Evolutionary conservation across 2,888 invertebrate genomes (phyloP).

Genomic region (Leptinotarsa haldemani): DNA sequence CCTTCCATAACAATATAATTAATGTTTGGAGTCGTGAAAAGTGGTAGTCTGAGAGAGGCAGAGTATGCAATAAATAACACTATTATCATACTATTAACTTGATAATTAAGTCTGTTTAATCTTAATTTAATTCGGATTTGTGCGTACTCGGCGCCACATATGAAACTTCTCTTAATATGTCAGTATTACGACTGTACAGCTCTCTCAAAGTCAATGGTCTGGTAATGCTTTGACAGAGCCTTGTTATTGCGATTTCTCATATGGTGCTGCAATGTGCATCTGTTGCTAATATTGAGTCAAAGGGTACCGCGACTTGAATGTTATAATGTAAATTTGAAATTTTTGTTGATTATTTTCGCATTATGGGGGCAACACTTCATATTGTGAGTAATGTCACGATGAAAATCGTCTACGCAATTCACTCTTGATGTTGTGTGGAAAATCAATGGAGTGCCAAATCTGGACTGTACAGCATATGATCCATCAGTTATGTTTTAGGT

Average conservation of each 20-base stretch:
- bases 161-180: constrained; percentile 57
- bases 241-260: constrained; percentile 30
- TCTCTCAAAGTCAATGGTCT: constrained; percentile 57
- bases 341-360: background rate
- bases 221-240: constrained; percentile 51
- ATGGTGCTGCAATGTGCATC: constrained; percentile 8
- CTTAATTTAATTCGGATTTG: constrained; percentile 58
- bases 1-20: constrained; percentile 22
- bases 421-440: background rate
- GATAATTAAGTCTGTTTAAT: constrained; percentile 57
- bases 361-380: background rate
- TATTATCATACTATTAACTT: constrained; percentile 56
- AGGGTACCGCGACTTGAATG: background rate
- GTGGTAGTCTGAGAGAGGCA: constrained; percentile 31
- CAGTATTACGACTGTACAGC: constrained; percentile 55
- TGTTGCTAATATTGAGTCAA: constrained; percentile 17
- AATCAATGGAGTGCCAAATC: background rate
- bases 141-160: constrained; percentile 56
- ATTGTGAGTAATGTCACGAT: no score
- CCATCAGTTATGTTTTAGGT: no score
- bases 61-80: constrained; percentile 53
- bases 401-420: no score
- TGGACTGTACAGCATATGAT: no score
- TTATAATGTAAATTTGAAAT: background rate
- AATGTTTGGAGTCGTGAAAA: constrained; percentile 35